Base-by-base conservation (phyloP, 2,888 invertebrate genomes). In the Pocota personata region DNA sequence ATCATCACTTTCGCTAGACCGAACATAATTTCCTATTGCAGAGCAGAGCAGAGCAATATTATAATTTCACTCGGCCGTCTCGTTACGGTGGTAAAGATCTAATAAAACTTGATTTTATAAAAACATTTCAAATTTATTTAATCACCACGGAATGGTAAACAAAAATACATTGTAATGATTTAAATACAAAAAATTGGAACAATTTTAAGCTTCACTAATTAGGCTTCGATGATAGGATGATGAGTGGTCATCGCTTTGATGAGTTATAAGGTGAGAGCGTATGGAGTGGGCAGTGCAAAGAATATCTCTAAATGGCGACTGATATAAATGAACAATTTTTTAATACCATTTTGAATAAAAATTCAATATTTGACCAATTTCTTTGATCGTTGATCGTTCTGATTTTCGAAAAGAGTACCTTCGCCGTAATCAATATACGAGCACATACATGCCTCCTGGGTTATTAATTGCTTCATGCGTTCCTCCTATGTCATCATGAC, bases 1-100 rank as follows among this genome's bases (percentile, higher is more conserved):
- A 91, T 89, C 91, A 90, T 88, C 91, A 91, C 91, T 91, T 91
- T 91, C 91, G 90, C 91, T 90, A 90, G 90, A 90, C 89, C 89
- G 82, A 86, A 72, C 76, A 82, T 76, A 72, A 82, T 62, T 76
- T 46, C 48, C 55, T 72, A 75, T 75, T 66, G 69, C 75, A 46
- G 40, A 43, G 57, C 7, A 46, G 40, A 43, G 57, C 7, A 35
- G 40, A 48, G 72, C 27, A 73, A 55, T 58, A 24, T 35, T 52
- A 84, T 71, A 69, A 84, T 67, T 84, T 69, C 55, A 69, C 52
- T 79, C 67, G 46, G 55, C 10, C 64, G 48, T 60, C 43, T 72
- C 71, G 27, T 37, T 67, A 73, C 43, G 32, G 57, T 64, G 80
- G 67, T 48, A 58, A 69, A 66, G 35, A 71, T 75, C 43, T 58